Percentiles rank a stretch among this genome's conserved stretches.
These are phyloP conservation scores for Epistrophella euchroma DNA, from an alignment of 2,888 invertebrate species.

Conservation along the genomic window DNA sequence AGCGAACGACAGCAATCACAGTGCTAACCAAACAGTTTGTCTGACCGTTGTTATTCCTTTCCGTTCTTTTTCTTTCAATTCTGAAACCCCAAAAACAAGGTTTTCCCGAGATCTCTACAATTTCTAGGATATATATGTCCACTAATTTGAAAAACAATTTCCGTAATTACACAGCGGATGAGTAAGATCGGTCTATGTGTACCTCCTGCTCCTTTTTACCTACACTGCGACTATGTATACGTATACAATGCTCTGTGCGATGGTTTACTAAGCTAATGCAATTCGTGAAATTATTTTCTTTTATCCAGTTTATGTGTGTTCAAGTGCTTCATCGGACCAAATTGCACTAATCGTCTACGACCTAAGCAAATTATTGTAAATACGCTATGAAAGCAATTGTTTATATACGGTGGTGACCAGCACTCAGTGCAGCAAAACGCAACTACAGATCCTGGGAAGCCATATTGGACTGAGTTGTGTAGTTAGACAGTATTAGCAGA, in stretches of 20 bases:
- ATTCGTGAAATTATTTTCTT: conserved; percentile 74
- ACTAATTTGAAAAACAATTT: conserved; percentile 84
- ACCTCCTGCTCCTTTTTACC: conserved; percentile 15
- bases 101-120: conserved; percentile 48
- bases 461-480: conserved; percentile 40
- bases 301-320: conserved; percentile 48
- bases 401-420: conserved; percentile 50
- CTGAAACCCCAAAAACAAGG: not conserved
- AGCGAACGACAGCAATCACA: conserved; percentile 51
- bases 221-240: not conserved
- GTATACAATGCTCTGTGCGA: not conserved
- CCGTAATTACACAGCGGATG: conserved; percentile 81
- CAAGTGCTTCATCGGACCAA: conserved; percentile 61
- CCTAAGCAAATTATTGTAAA: conserved; percentile 76
- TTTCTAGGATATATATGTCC: conserved; percentile 77
- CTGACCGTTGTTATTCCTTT: conserved; percentile 43
- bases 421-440: not conserved
- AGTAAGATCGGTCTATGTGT: conserved; percentile 67
- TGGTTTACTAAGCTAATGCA: conserved; percentile 56
- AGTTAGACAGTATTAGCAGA: conserved; percentile 73
- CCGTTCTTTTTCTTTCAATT: not conserved
- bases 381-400: conserved; percentile 64
- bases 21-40: conserved; percentile 71
- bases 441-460: conserved; percentile 62
- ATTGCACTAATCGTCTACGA: conserved; percentile 76